These are phyloP conservation scores for Agrypnia vestita DNA, from an alignment of 1,140 invertebrate genomes.

Conservation along the genomic window DNA sequence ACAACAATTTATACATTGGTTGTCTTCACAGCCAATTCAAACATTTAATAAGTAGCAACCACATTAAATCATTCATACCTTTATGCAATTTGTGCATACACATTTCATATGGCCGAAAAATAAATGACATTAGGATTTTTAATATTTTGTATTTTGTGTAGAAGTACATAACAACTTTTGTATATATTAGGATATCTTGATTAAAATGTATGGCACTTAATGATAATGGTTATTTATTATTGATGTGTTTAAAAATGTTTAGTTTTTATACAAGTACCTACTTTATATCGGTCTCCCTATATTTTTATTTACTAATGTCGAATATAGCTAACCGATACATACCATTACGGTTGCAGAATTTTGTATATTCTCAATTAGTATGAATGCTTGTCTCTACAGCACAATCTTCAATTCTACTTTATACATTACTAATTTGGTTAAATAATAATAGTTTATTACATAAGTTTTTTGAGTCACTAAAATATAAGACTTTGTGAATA, in stretches of 20 bases:
- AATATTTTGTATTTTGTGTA: conserved; percentile 44
- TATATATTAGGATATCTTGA: conserved; percentile 26
- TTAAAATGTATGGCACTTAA: conserved; percentile 15
- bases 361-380: conserved; percentile 27
- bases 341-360: conserved; percentile 26
- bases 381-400: conserved; percentile 33
- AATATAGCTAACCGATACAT: conserved; percentile 27
- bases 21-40: too few relatives aligned
- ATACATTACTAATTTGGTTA: conserved; percentile 32
- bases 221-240: conserved; percentile 14
- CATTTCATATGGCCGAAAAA: conserved; percentile 15
- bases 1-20: too few relatives aligned
- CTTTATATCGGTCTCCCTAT: conserved; percentile 21
- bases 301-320: conserved; percentile 3
- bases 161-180: conserved; percentile 35
- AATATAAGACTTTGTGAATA: conserved; percentile 50
- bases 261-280: conserved; percentile 14
- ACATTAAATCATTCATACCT: too few relatives aligned
- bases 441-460: conserved; percentile 36
- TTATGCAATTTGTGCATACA: not conserved
- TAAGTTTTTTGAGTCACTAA: conserved; percentile 53
- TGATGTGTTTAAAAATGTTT: not conserved
- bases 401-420: conserved; percentile 32
- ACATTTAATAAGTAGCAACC: too few relatives aligned
- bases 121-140: conserved; percentile 36